A percentile compares a stretch with the other conserved stretches of the same genome.
Evolutionary conservation across 2,888 invertebrate genomes (phyloP).

Genomic region (Leucania comma): DNA sequence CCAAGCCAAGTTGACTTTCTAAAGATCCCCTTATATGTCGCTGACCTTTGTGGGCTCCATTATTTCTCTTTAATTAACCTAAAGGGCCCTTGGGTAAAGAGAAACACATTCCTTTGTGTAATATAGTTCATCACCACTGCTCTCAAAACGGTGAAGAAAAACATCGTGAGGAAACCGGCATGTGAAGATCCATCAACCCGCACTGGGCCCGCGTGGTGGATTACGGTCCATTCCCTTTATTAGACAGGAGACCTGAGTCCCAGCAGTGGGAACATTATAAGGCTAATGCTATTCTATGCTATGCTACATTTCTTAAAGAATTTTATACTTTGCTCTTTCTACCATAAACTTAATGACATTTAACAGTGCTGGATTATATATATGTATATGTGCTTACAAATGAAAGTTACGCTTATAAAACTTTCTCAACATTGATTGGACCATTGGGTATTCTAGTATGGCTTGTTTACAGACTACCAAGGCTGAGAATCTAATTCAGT

Average conservation of each 20-base stretch:
- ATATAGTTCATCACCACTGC: too few species aligned
- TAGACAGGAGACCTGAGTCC: too few species aligned
- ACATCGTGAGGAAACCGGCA: too few species aligned
- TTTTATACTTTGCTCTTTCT: neutral
- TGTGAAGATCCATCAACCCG: too few species aligned
- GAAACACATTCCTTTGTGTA: too few species aligned
- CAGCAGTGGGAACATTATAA: too few species aligned
- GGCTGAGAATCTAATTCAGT: constrained; percentile 2
- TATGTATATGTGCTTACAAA: neutral
- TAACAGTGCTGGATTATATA: neutral
- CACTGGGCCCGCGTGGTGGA: too few species aligned
- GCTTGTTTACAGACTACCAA: neutral
- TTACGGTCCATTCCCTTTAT: too few species aligned
- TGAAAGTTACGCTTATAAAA: neutral
- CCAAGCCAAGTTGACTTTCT: constrained; percentile 15
- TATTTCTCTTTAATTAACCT: constrained; percentile 6
- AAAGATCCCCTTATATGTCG: neutral
- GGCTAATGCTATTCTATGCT: too few species aligned
- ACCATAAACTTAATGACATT: neutral
- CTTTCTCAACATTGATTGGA: neutral
- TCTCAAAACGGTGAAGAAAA: too few species aligned
- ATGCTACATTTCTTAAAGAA: constrained; percentile 3
- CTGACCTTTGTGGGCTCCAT: constrained; percentile 11
- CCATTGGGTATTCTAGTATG: neutral
- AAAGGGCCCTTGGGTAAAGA: constrained; percentile 2